Base-by-base conservation (phyloP, 2,113 vertebrate species). In the Strix aluco region DNA sequence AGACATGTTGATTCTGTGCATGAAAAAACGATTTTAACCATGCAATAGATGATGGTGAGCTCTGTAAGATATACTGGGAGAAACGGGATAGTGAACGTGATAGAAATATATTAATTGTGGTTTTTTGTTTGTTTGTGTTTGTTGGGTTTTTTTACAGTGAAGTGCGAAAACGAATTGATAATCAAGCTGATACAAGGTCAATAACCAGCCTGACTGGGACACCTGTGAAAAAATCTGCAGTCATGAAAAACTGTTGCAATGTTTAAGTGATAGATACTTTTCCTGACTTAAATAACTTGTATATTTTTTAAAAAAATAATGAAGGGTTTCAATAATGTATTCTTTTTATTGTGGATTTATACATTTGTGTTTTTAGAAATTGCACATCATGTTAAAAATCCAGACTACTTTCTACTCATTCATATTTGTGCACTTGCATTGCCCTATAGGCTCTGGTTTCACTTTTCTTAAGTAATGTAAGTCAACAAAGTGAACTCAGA, bases 161-260 rank as follows among this genome's bases (percentile, higher is more conserved):
- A 97, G 99, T 99, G 51, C 99, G 98, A 85, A 99, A 99, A 96
- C 97, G 98, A 72, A 95, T 97, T 16, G 96, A 97, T 57, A 97
- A 96, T 51, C 96, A 96, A 73, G 98, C 98, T 42, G 98, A 98
- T 57, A 90, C 89, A 27, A 98, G 94, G 77, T 98, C 98, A 11
- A 94, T 99, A 72, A 97, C 99, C 34, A 98, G 77, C 51, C 97
- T 99, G 84, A 90, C 96, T 57, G 93, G 96, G 61, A 96, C 89
- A 49, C 88, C 97, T 78, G 97, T 97, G 77, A 99, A 96, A 96
- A 99, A 98, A 83, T 96, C 98, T 1, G 44, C 97, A 9, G 98
- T 98, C 80, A 97, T 90, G 47, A 99, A 98, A 94, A 98, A 95
- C 93, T 99, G 99, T 92, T 99, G 99, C 97, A 98, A 51, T 81